phyloP scores from a whole-genome alignment of 2,113 vertebrate species.

The Protomyctophum bolini region DNA sequence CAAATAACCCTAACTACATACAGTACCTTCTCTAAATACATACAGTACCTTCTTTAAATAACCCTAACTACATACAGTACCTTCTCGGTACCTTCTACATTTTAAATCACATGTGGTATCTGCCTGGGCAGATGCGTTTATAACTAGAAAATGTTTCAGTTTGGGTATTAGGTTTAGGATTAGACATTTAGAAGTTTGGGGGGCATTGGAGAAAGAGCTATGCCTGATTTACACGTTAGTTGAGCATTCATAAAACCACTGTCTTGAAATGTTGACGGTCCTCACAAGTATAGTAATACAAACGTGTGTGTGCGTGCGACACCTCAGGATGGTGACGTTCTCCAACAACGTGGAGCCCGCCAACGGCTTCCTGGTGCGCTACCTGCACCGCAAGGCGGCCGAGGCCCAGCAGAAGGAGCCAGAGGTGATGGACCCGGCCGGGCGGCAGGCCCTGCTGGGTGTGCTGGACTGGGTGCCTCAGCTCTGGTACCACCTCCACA shows the following conservation, averaged over 20 bases:
- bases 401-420: conserved; percentile 83
- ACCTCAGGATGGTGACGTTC: conserved; percentile 91
- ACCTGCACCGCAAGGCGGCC: conserved; percentile 91
- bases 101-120: too few species aligned
- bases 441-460: conserved; percentile 84
- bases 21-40: neutral
- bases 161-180: too few species aligned
- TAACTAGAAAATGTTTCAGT: too few species aligned
- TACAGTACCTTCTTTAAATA: neutral
- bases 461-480: conserved; percentile 96
- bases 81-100: neutral
- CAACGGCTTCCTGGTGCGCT: conserved; percentile 92
- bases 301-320: neutral
- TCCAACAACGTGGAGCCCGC: conserved; percentile 97
- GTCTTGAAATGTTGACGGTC: too few species aligned
- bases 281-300: too few species aligned
- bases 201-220: too few species aligned
- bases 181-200: too few species aligned
- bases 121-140: too few species aligned
- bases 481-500: conserved; percentile 96
- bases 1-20: neutral
- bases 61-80: neutral
- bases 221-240: too few species aligned
- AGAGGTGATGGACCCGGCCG: conserved; percentile 79
- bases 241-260: too few species aligned